Evolutionary conservation across 2,113 vertebrate species (phyloP).

Genomic region (Rousettus leschenaultii): DNA sequence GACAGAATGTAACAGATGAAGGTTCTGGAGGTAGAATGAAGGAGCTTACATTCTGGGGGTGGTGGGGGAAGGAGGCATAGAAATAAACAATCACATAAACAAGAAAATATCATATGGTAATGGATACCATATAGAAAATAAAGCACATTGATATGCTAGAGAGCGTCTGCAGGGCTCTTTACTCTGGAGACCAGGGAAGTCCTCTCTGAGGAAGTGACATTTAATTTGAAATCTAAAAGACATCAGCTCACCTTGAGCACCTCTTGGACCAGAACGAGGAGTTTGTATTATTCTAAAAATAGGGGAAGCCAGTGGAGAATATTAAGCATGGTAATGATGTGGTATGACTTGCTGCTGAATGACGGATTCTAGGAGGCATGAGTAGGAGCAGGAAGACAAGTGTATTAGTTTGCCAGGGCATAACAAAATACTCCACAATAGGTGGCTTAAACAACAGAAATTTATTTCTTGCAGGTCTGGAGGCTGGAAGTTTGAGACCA

Average conservation of each 20-base stretch:
- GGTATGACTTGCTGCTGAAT: neutral
- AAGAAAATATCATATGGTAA: neutral
- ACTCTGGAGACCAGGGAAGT: neutral
- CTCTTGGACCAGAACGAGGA: neutral
- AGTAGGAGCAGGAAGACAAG: neutral
- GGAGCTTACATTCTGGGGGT: neutral
- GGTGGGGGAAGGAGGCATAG: neutral
- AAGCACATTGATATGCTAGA: neutral
- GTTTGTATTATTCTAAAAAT: neutral
- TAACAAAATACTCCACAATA: neutral
- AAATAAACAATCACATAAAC: neutral
- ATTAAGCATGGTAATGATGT: neutral
- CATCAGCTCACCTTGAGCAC: neutral
- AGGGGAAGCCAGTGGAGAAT: neutral
- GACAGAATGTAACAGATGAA: neutral
- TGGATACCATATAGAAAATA: neutral
- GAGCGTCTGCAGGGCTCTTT: neutral
- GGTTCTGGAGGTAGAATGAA: neutral
- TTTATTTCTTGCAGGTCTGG: neutral
- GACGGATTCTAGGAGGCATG: neutral
- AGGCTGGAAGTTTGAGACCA: neutral
- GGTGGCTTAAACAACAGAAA: neutral
- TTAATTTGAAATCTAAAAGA: neutral
- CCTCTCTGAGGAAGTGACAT: neutral
- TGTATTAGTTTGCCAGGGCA: neutral